Base-by-base conservation (phyloP, 1,140 invertebrate genomes). In the Tribolium castaneum region DNA sequence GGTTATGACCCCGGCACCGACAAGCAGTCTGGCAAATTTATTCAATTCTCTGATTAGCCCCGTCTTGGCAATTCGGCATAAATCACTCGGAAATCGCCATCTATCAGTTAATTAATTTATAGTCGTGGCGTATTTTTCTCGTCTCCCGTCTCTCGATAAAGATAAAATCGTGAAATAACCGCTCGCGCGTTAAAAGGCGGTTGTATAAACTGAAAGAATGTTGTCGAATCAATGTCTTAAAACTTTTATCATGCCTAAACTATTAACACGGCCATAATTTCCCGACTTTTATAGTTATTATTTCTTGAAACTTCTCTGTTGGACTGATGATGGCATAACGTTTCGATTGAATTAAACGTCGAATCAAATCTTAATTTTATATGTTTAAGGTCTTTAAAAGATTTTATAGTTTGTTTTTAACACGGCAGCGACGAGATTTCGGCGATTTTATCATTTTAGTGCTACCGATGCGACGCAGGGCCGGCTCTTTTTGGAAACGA, bases 241-340 rank as follows among this genome's bases (percentile, higher is more conserved):
- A 66, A 66, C 25, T 54, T 51, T 73, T 73, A 73, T 73, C 71
- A 73, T 54, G 25, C 45, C 71, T 54, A 73, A 72, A 50, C 71
- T 73, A 73, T 73, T 73, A 73, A 73, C 71, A 66, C 77, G 70
- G 59, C 50, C 39, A 50, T 78, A 72, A 78, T 73, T 73, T 78
- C 50, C 70, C 19, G 54, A 71, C 77, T 78, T 78, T 78, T 78
- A 78, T 78, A 66, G 70, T 78, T 78, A 73, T 77, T 52, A 78
- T 74, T 74, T 78, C 71, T 78, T 66, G 77, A 77, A 77, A 77
- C 16, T 72, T 45, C 59, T 52, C 51, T 35, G 54, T 25, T 25
- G 54, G 54, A 59, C 59, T 35, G 59, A 66, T 66, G 59, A 66
- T 66, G 59, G 59, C 30, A 35, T 35, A 35, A 66, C 59, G 59